phyloP scores from a whole-genome alignment of 2,113 vertebrate genomes.

The Strigops habroptila region DNA sequence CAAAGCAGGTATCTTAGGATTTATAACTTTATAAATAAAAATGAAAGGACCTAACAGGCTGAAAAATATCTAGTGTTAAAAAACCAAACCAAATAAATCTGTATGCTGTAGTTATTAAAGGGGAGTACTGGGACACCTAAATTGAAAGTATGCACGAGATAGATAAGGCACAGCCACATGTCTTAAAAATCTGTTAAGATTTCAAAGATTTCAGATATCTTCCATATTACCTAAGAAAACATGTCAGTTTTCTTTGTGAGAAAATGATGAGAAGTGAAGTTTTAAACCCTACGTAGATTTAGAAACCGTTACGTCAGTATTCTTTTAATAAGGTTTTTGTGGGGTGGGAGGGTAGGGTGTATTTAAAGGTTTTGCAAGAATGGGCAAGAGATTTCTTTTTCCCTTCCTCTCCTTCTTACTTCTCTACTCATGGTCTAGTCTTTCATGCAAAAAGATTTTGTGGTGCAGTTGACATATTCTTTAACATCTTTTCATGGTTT shows the following conservation, averaged over 20 bases:
- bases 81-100: neutral
- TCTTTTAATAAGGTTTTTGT: neutral
- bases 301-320: neutral
- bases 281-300: neutral
- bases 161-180: neutral
- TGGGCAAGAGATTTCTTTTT: neutral
- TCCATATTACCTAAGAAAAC: neutral
- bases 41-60: neutral
- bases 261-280: neutral
- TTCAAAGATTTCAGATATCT: neutral
- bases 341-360: neutral
- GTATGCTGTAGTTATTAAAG: neutral
- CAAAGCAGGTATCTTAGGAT: neutral
- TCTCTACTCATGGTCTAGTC: neutral
- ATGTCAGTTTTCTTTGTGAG: neutral
- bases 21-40: neutral
- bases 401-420: neutral
- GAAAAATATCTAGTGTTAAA: neutral
- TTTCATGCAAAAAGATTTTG: neutral
- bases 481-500: neutral
- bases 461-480: neutral
- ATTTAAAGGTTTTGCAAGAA: neutral
- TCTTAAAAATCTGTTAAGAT: neutral
- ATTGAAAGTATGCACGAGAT: neutral
- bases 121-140: neutral